A percentile compares a stretch with the other conserved stretches of the same genome.
These are phyloP conservation scores for Poeciliopsis gracilis DNA, from an alignment of 2,797 vertebrate genomes.

Conservation along the genomic window DNA sequence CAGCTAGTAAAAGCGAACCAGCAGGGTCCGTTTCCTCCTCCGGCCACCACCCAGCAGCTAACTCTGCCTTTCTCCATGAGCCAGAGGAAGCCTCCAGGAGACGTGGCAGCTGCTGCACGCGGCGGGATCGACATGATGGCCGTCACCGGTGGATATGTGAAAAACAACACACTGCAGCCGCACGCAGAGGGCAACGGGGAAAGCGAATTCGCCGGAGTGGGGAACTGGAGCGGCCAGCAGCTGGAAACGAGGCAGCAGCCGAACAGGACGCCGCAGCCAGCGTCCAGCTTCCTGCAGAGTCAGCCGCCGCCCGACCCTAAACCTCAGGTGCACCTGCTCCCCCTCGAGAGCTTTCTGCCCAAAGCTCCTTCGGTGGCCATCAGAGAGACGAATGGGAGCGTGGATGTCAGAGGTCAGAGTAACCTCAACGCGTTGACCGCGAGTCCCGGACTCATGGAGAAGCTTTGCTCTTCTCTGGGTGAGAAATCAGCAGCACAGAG, in stretches of 20 bases:
- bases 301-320: conserved; percentile 61
- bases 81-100: conserved; percentile 68
- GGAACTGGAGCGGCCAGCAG: conserved; percentile 73
- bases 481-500: conserved; percentile 65
- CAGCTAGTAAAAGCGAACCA: conserved; percentile 68
- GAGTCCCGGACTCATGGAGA: conserved; percentile 67
- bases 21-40: conserved; percentile 66
- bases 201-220: conserved; percentile 68
- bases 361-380: conserved; percentile 64
- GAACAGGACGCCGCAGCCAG: conserved; percentile 57
- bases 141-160: conserved; percentile 62
- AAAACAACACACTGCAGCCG: conserved; percentile 71
- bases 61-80: conserved; percentile 66
- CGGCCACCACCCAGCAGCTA: conserved; percentile 52
- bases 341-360: conserved; percentile 73
- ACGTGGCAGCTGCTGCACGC: conserved; percentile 61
- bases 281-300: conserved; percentile 59
- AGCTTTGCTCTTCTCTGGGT: conserved; percentile 67
- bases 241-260: conserved; percentile 55
- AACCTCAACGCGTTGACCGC: conserved; percentile 54
- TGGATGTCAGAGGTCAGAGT: conserved; percentile 60
- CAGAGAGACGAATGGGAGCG: conserved; percentile 66
- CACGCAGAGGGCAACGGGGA: conserved; percentile 59
- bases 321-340: conserved; percentile 63
- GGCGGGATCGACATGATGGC: conserved; percentile 67